Evolutionary conservation across 23 tunicate genomes (phyloP), one percentile per base, ranked within the genome.

Genomic region (Halocynthia roretzi): DNA sequence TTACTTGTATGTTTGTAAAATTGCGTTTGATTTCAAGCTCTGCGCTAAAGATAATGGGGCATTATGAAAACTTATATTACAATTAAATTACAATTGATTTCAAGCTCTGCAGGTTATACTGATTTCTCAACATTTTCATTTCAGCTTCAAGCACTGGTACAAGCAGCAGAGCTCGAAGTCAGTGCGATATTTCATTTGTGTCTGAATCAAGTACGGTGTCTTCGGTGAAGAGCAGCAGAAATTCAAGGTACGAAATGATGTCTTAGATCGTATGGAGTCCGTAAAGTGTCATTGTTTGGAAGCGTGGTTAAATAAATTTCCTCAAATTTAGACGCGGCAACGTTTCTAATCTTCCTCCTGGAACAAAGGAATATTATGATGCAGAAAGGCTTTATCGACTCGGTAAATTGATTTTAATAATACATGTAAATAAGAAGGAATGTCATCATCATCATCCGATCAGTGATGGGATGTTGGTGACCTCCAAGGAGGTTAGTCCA

Each of bases 311-410:
- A n/a, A 11, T 67, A 10, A 0, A 67, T 10, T 12, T 67, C 71
- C 5, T 11, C 4, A 31, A 31, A 31, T 31, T 31, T 31, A 14
- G 23, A 11, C 12, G 23, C 11, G 21, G 23, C 11, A 40, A 0
- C 31, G 15, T 40, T 67, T 67, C 71, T 67, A 15, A n/a, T 40
- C 71, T 40, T 67, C 11, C 12, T 53, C 57, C 84, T 11, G 75
- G 66, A 60, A 51, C 80, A 67, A 56, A 77, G 53, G 80, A 85
- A 12, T 62, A 22, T 31, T 67, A 15, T 51, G 80, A 71, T 20
- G 80, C 67, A 6, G 90, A 85, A 72, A 79, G 72, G 54, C 64
- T 85, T 8, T 85, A 85, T 62, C 78, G 72, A 71, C 71, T 80
- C 62, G 90, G 90, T 85, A 77, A 10, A 15, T 50, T 69, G 44